Base-by-base conservation (phyloP, 2,797 vertebrate species). In the Aphelocoma californica region DNA sequence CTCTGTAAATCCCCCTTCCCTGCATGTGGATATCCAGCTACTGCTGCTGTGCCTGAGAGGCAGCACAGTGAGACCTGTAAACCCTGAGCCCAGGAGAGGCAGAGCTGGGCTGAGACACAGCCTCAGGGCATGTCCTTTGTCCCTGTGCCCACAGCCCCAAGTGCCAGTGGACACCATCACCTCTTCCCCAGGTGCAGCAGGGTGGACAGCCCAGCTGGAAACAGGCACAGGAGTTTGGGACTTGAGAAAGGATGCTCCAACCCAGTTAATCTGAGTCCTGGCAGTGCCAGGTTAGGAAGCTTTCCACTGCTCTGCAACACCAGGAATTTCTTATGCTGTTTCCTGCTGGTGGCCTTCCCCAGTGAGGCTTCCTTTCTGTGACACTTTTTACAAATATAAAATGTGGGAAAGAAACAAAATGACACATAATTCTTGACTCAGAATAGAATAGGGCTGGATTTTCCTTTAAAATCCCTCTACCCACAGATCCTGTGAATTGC, bases 381-480 rank as follows among this genome's bases (percentile, higher is more conserved):
- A 60, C 24, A 14, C 26, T 72, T 92, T 62, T 69, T 60, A 95
- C 62, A 90, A 95, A 93, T 48, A 90, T 28, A 81, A 69, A 72
- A 93, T 24, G 66, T 5, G 6, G 40, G 53, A 60, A 86, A 90
- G 81, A 86, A 93, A 78, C 92, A 92, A 96, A 92, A 95, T 72
- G 72, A 90, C 42, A 73, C 45, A 9, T 67, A 92, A 73, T 92
- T 95, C 85, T 93, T 92, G 81, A 96, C 78, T 80, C 51, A 66
- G 95, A 93, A 72, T 88, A 94, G 77, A 94, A 88, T 51, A 80
- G 88, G 45, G 61, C 56, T 85, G 80, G 93, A 74, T 97, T 95
- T 94, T 95, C 73, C 74, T 96, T 97, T 95, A 54, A 96, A 96
- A 88, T 93, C 64, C 60, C 60, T 95, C 87, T 97, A 51, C 83